Evolutionary conservation across 2,797 vertebrate genomes (phyloP).

Genomic region (Sebastolobus alascanus): DNA sequence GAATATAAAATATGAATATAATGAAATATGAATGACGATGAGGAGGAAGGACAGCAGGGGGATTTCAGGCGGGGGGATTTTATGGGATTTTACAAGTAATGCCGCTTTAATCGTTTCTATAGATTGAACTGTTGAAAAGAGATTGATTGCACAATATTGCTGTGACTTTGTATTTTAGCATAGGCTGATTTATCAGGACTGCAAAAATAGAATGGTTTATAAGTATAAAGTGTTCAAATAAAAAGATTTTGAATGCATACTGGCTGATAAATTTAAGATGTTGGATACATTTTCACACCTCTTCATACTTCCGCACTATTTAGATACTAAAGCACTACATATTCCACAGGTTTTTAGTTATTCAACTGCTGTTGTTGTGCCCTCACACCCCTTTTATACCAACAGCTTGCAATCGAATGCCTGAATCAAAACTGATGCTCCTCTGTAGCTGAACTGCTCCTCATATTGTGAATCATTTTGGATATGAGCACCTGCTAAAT

Average conservation of each 20-base stretch:
- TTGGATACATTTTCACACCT: background rate
- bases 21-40: background rate
- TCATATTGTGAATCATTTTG: conserved; percentile 30
- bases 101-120: background rate
- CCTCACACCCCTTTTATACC: conserved; percentile 1
- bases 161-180: background rate
- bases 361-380: conserved; percentile 23
- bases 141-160: background rate
- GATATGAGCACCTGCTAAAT: conserved; percentile 35
- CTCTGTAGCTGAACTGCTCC: conserved; percentile 27
- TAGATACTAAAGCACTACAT: background rate
- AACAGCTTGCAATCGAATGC: conserved; percentile 22
- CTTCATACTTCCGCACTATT: background rate
- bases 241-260: background rate
- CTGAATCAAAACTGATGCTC: conserved; percentile 34
- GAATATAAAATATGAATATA: conserved; percentile 9
- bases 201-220: background rate
- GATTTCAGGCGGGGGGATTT: conserved; percentile 1
- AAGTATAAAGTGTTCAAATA: background rate
- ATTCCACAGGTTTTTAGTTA: conserved; percentile 8
- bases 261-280: background rate
- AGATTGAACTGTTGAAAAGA: background rate
- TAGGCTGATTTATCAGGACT: background rate
- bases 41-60: background rate
- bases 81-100: background rate